phyloP scores from a whole-genome alignment of 2,888 invertebrate species.

The Tipula unca region DNA sequence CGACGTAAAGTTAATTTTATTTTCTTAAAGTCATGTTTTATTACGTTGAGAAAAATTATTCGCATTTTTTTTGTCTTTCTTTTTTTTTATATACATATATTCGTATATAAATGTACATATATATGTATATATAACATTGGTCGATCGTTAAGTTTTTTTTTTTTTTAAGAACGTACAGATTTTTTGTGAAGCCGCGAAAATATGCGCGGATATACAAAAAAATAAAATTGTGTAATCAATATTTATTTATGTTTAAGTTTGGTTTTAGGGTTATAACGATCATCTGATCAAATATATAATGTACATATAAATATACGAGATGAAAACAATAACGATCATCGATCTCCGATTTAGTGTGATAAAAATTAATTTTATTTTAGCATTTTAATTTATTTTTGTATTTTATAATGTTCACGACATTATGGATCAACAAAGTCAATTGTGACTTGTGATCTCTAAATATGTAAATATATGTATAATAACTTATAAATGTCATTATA shows the following conservation, averaged over 20 bases:
- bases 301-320: neutral
- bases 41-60: slow-evolving; percentile 14
- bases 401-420: neutral
- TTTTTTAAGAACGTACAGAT: neutral
- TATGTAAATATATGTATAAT: too few species aligned
- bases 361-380: neutral
- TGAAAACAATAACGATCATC: neutral
- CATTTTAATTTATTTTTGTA: too few species aligned
- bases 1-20: neutral
- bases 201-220: neutral
- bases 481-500: neutral
- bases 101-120: neutral
- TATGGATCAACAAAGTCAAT: neutral
- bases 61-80: neutral
- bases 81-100: too few species aligned
- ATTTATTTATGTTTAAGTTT: neutral
- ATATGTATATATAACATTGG: neutral
- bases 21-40: slow-evolving; percentile 9
- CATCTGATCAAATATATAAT: neutral
- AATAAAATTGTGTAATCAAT: neutral
- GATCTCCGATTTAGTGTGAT: neutral
- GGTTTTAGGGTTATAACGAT: neutral
- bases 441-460: neutral
- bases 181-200: neutral
- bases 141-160: neutral